Evolutionary conservation across 2,888 invertebrate genomes (phyloP), one percentile per base, ranked within the genome.

Genomic region (Nysson spinosus): DNA sequence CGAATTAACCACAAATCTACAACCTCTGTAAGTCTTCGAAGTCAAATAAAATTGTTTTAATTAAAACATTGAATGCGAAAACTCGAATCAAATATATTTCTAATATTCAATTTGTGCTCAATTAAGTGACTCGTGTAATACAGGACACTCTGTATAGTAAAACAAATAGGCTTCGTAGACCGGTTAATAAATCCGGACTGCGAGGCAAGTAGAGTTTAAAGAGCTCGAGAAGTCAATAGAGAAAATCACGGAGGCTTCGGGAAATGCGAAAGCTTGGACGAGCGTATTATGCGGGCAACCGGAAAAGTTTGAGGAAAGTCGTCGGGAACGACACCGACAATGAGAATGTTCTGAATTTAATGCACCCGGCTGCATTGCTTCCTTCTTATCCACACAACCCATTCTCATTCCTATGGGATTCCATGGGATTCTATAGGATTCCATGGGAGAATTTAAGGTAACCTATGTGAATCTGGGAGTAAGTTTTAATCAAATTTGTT

Each of bases 401-500:
- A 22, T 44, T n/a, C n/a, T n/a, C n/a, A n/a, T n/a, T n/a, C n/a
- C 46, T 57, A 40, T 44, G 1, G 26, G 37, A 17, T 51, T 50
- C 57, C 39, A 39, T 46, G 20, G 46, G 69, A 62, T n/a, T n/a
- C 46, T 57, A 40, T 44, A 1, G 26, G 37, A 17, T 51, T 50
- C 57, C 39, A 39, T 46, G 20, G 46, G 69, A 62, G 65, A 73
- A 73, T 73, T 71, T 69, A 44, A 69, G 56, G 47, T 60, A 73
- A 71, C 65, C 60, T 66, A 71, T 71, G 72, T 51, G 66, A 71
- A 72, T 70, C 60, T n/a, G 57, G 62, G 46, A 65, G 46, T 39
- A 67, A 72, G 67, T 72, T 74, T 74, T 72, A 72, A 74, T 74
- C 69, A 72, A 74, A 72, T 69, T 74, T 74, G 64, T 69, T 74